Conservation (phyloP, 2,797 vertebrate genomes). For the Bufotes viridis region DNA sequence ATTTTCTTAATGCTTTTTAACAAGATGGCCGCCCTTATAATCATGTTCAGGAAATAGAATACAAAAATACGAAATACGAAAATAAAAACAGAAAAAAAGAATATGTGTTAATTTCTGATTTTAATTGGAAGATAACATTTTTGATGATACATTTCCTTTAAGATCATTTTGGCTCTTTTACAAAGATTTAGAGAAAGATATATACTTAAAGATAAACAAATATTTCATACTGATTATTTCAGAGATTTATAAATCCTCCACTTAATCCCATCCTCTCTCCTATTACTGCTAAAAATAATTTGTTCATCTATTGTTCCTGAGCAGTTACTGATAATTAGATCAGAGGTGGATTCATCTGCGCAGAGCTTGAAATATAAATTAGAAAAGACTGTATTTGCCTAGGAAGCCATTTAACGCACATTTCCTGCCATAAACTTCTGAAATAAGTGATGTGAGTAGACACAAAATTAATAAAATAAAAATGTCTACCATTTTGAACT, state of each 20-base stretch:
- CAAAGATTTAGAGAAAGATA: not conserved
- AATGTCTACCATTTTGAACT: no score
- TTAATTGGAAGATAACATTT: no score
- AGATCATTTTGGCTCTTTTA: not conserved
- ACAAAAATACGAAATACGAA: no score
- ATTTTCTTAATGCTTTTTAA: no score
- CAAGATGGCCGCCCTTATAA: no score
- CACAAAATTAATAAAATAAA: no score
- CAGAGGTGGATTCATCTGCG: conserved; percentile 2
- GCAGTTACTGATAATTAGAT: conserved; percentile 20
- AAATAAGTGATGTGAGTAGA: not conserved
- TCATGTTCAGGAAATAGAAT: no score
- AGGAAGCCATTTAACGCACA: conserved; percentile 10
- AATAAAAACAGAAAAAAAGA: no score
- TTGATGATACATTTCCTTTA: no score
- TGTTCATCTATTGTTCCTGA: conserved; percentile 23
- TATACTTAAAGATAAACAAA: conserved; percentile 5
- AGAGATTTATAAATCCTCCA: conserved; percentile 13
- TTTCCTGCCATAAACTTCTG: not conserved
- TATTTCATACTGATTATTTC: conserved; percentile 16
- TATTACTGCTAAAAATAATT: not conserved
- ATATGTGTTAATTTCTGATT: no score
- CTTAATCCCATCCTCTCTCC: conserved; percentile 7
- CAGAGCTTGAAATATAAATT: conserved; percentile 8
- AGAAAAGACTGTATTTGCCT: conserved; percentile 11